Evolutionary conservation across 1,140 invertebrate genomes (phyloP), one percentile per base, ranked within the genome.

Genomic region (Drosophila repleta): DNA sequence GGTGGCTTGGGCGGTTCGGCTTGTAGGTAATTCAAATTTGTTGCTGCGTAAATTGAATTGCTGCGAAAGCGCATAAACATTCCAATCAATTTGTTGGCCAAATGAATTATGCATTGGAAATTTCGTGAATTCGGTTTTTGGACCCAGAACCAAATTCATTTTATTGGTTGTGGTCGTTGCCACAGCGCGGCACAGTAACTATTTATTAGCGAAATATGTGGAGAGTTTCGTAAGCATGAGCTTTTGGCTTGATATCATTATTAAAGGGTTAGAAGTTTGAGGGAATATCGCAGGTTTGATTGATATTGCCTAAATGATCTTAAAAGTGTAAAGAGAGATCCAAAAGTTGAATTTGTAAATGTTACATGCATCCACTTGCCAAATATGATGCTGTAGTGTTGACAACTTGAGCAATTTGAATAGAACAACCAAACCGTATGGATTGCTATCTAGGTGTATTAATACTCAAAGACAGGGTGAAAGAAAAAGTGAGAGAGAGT

Each of bases 101-200:
- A 83, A 79, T 79, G 75, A 83, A 79, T 83, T 82, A 82, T 82
- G 79, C 68, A 82, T 78, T 74, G 70, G 32, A 69, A 69, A 70
- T 70, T 77, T 62, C 60, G 74, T 70, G 63, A 48, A 60, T 64
- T 69, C 55, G 48, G 55, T 66, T 66, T 65, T 61, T 10, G 32
- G 43, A 26, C 15, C 8, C n/a, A 35, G 17, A 6, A 26, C 18
- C 35, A 35, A 64, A 53, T 55, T 45, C 49, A 64, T 53, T 64
- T 55, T 64, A 55, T 55, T 64, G 61, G 37, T 10, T 21, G 18
- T 43, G 49, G 21, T 41, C 41, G 2, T 17, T 18, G 55, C 24
- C 39, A 18, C 24, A 29, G 13, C 15, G 10, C 24, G 18, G 18
- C 0, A 3, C 15, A 26, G 4, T 29, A 48, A 46, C 39, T 35